Base-by-base conservation (phyloP, 1,140 invertebrate species). In the Drosophila simulans region DNA sequence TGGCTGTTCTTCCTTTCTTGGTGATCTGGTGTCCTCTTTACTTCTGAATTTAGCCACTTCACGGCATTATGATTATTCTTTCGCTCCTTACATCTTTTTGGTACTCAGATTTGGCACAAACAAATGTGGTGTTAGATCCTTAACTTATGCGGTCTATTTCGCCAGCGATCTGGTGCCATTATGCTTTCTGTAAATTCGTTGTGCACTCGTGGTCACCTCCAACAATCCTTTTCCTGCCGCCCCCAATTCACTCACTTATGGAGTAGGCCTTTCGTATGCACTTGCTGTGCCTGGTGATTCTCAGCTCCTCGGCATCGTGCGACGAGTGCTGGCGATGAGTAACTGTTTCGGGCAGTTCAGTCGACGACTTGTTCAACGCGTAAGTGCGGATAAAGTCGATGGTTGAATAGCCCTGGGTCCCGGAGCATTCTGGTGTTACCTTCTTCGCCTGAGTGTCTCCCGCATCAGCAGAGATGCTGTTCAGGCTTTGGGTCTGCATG, bases 371-470 rank as follows among this genome's bases (percentile, higher is more conserved):
- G 93, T 95, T 96, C n/a, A 98, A 93, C 13, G 97, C 97, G 31
- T 95, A 95, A 1, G 98, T 98, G 92, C 97, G 97, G 82, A 98
- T 96, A 92, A 98, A 98, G 93, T 99, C 98, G 62, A 99, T 99
- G 0, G 96, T 97, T 10, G 97, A 97, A 86, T 98, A 99, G 48
- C 97, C 96, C 15, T 81, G 77, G 0, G 89, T 57, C 56, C 64
- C 70, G 2, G 74, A 68, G 4, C 43, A 58, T 5, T 71, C 51
- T 0, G 17, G 17, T 17, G 37, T 4, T 5, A 40, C 45, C 43
- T 54, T 48, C 10, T 20, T 49, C 3, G 35, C 25, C 8, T 66
- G n/a, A 0, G 56, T 4, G 0, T 70, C 79, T 4, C 35, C 35
- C 2, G 43, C 20, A 4, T 77, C 55, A 3, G 46, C 65, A 34